These are phyloP conservation scores for Scaptodrosophila latifasciaeformis DNA, from an alignment of 2,888 invertebrate species.

Conservation along the genomic window DNA sequence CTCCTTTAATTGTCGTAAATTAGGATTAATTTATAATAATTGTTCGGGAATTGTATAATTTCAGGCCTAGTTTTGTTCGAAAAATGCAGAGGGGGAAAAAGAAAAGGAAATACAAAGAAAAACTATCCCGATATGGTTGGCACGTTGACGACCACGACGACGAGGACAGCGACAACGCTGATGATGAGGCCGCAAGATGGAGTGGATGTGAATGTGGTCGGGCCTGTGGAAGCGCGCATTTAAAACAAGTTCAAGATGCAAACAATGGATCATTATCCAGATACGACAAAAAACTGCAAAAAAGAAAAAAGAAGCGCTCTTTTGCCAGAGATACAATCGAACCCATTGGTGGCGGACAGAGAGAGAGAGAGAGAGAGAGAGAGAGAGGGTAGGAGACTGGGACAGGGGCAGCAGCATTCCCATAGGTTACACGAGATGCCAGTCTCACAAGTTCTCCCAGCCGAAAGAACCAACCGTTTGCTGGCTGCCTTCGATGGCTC, in stretches of 20 bases:
- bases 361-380: no score
- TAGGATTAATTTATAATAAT: no score
- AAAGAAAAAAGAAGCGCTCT: conserved; percentile 24
- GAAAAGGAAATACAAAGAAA: no score
- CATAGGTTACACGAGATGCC: conserved; percentile 63
- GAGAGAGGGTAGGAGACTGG: no score
- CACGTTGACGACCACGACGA: conserved; percentile 37
- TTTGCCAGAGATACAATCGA: conserved; percentile 70
- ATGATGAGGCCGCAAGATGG: conserved; percentile 49
- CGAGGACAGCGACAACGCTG: conserved; percentile 13
- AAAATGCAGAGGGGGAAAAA: no score
- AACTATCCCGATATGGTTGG: conserved; percentile 47
- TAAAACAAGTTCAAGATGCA: conserved; percentile 73
- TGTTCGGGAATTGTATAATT: no score
- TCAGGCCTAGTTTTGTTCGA: no score
- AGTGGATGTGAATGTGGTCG: conserved; percentile 25
- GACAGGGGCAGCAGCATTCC: conserved; percentile 51
- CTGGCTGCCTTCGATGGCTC: conserved; percentile 58
- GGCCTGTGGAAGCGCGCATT: conserved; percentile 57
- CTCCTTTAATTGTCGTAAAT: no score
- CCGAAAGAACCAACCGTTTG: no score
- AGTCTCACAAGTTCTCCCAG: conserved; percentile 15
- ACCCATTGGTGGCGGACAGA: no score
- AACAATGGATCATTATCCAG: conserved; percentile 74
- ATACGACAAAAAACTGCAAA: conserved; percentile 50